Base-by-base conservation (phyloP, 2,113 vertebrate species). In the Cheilinus undulatus region DNA sequence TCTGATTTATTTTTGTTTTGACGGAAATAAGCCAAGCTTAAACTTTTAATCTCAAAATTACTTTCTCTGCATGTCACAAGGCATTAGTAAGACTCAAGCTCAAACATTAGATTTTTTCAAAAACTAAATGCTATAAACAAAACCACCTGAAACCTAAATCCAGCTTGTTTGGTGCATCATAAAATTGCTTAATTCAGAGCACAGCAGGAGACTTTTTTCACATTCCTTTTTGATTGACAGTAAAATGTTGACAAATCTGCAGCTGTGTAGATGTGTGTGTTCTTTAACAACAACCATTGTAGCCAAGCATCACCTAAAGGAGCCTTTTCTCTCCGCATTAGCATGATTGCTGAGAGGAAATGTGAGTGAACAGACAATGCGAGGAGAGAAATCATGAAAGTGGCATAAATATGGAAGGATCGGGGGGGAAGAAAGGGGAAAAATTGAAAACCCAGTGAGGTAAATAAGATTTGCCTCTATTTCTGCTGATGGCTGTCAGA, bases 401-500 rank as follows among this genome's bases (percentile, higher is more conserved):
- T 60, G 57, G 67, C 63, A 88, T 87, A 76, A 83, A 87, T 83
- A 74, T 74, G 59, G 67, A 59, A 54, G 10, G 17, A n/a, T 7
- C 20, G 45, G 0, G 7, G 14, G 28, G 26, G 24, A 20, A 51
- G 50, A 19, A 13, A 9, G 3, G 26, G 19, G 15, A 13, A 27
- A 71, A 27, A 68, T 67, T 52, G 66, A 83, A 90, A 89, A 79
- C 62, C 59, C 52, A 63, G 50, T 32, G 40, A 86, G 66, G 78
- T 92, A 91, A 92, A 93, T 89, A 91, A 78, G 76, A 92, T 90
- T 91, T 90, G 77, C 83, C 73, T 83, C 74, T 48, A 53, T 89
- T 90, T 87, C 79, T 88, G 86, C 80, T 90, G 69, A 92, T 90
- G 88, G 87, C 85, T 93, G 89, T 91, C 91, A 91, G 76, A 90